Base-by-base conservation (phyloP, 2,113 vertebrate species). In the Thunnus maccoyii region DNA sequence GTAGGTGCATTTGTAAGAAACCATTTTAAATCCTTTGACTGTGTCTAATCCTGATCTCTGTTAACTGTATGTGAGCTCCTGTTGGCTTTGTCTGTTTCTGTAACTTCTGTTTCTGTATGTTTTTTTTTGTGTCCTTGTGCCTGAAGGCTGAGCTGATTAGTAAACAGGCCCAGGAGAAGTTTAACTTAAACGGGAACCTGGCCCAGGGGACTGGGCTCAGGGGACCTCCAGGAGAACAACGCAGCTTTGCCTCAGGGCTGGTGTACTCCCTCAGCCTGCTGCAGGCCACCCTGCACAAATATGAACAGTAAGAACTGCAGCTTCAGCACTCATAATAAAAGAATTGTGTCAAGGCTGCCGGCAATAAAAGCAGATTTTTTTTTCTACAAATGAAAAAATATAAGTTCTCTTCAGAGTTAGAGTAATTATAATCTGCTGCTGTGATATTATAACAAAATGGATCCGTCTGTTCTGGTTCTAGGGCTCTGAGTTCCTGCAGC, bases 161-260 rank as follows among this genome's bases (percentile, higher is more conserved):
- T 90, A 99, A 97, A 80, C 98, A 99, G 93, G 97, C 98, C 0
- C 97, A 98, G 93, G 98, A 99, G 93, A 97, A 98, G 93, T 99
- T 99, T 77, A 97, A 99, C 46, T 89, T 99, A 85, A 97, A 92
- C 0, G 97, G 99, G 69, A 95, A 87, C 85, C 92, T 93, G 5
- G 90, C 89, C 0, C 95, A 95, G 88, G 94, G 94, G 0, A 12
- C 88, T 0, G 95, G 95, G 3, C 95, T 99, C 57, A 90, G 97
- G 27, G 98, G 98, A 0, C 95, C 97, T 0, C 85, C 92, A 0
- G 98, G 98, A 0, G 98, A 99, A 67, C 98, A 98, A 94, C 95
- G 97, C 66, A 99, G 98, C 72, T 99, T 99, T 13, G 97, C 98
- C 0, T 97, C 97, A 0, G 98, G 98, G 17, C 95, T 99, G 63